phyloP scores from a whole-genome alignment of 2,888 invertebrate species.

The Notodonta ziczac region DNA sequence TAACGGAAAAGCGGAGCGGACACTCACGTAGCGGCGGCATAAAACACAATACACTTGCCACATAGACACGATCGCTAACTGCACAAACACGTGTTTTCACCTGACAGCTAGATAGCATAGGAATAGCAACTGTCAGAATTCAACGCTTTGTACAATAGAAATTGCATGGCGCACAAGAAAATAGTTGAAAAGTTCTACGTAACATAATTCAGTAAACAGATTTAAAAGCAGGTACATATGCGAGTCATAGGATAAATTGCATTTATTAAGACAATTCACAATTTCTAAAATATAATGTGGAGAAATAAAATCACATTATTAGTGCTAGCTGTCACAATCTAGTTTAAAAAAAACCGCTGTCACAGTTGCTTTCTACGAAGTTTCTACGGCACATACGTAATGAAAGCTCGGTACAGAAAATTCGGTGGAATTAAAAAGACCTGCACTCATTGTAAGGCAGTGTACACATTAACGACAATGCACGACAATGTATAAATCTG shows the following conservation, averaged over 20 bases:
- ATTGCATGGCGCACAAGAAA: slow-evolving; percentile 26
- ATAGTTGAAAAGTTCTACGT: not conserved
- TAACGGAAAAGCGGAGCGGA: slow-evolving; percentile 70
- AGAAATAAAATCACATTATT: too few relatives aligned
- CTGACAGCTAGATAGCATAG: slow-evolving; percentile 33
- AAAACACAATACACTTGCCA: slow-evolving; percentile 39
- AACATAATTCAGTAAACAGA: not conserved
- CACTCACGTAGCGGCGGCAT: slow-evolving; percentile 61
- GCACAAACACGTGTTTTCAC: slow-evolving; percentile 8
- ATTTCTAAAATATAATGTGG: too few relatives aligned
- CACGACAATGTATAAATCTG: slow-evolving; percentile 77
- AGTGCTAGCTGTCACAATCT: not conserved
- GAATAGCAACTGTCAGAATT: slow-evolving; percentile 30
- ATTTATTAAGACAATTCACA: not conserved
- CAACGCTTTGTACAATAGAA: slow-evolving; percentile 25
- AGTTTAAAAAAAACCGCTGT: not conserved
- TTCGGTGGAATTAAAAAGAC: slow-evolving; percentile 63
- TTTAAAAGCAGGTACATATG: not conserved
- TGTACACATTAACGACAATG: slow-evolving; percentile 78
- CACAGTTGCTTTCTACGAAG: slow-evolving; percentile 14
- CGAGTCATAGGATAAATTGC: not conserved
- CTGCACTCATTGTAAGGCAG: slow-evolving; percentile 65
- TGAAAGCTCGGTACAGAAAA: slow-evolving; percentile 42
- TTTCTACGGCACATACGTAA: slow-evolving; percentile 27
- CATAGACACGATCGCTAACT: slow-evolving; percentile 30